phyloP scores from a whole-genome alignment of 2,888 invertebrate species.

The Acanthosoma haemorrhoidale region DNA sequence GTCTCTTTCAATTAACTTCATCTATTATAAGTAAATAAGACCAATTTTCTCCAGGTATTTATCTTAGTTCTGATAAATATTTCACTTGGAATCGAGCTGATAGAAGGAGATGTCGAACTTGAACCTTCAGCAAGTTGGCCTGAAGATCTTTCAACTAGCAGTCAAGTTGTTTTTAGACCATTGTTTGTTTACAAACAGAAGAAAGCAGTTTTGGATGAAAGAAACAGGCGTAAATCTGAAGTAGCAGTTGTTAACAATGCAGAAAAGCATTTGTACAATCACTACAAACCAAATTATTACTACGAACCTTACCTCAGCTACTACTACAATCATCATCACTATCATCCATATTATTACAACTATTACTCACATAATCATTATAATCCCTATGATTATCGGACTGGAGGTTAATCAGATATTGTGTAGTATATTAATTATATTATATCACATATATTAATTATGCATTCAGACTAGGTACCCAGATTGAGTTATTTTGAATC shows the following conservation, averaged over 20 bases:
- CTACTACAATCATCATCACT: background rate
- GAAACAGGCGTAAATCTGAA: background rate
- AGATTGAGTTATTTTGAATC: no score
- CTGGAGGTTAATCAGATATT: no score
- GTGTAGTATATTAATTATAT: no score
- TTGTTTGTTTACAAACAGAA: slow-evolving; percentile 31
- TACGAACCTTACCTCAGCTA: background rate
- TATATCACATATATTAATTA: no score
- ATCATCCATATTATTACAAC: slow-evolving; percentile 1
- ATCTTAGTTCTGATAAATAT: background rate
- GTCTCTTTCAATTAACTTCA: no score
- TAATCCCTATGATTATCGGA: no score
- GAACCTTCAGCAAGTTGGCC: slow-evolving; percentile 6
- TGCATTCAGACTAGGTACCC: no score
- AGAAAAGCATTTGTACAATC: background rate
- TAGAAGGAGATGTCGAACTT: background rate
- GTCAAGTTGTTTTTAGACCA: slow-evolving; percentile 28
- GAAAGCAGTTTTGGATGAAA: background rate
- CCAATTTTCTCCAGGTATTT: background rate
- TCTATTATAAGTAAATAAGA: no score
- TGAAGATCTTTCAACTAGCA: background rate
- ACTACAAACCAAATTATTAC: background rate
- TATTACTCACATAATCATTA: background rate
- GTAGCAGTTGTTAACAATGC: background rate
- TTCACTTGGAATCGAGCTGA: background rate